A percentile compares a stretch with the other conserved stretches of the same genome.
Evolutionary conservation across 2,888 invertebrate species (phyloP).

Genomic region (Masnerella sp.): DNA sequence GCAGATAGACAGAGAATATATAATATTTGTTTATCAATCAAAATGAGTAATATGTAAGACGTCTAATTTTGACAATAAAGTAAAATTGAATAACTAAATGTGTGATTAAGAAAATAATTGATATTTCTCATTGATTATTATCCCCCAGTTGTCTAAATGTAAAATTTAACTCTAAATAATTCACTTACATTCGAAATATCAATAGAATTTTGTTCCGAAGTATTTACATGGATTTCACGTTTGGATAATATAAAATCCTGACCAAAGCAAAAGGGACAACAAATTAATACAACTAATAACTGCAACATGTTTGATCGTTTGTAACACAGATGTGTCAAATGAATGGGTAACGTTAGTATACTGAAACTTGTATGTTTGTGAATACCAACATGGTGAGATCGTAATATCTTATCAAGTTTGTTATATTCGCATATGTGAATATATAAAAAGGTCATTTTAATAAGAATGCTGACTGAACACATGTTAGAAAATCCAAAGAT

Average conservation of each 20-base stretch:
- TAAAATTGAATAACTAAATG: too few species aligned
- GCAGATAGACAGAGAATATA: too few species aligned
- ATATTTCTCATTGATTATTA: too few species aligned
- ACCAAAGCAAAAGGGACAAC: background rate
- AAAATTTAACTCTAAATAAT: too few species aligned
- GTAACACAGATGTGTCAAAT: background rate
- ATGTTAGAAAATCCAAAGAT: conserved; percentile 25
- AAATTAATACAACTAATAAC: background rate
- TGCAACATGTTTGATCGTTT: conserved; percentile 6
- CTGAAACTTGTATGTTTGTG: conserved; percentile 12
- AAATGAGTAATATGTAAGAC: too few species aligned
- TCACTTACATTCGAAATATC: too few species aligned
- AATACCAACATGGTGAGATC: conserved; percentile 31
- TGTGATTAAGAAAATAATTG: too few species aligned
- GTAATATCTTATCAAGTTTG: conserved; percentile 40
- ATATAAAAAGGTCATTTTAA: conserved; percentile 34
- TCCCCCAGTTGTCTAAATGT: too few species aligned
- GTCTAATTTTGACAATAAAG: too few species aligned
- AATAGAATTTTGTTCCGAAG: too few species aligned
- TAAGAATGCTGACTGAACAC: conserved; percentile 19
- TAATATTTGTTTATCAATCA: too few species aligned
- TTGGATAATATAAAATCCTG: background rate
- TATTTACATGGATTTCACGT: too few species aligned
- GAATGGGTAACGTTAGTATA: conserved; percentile 1
- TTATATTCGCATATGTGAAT: conserved; percentile 12